A percentile compares a stretch with the other conserved stretches of the same genome.
phyloP scores from a whole-genome alignment of 2,113 vertebrate species.

The Bufo gargarizans region DNA sequence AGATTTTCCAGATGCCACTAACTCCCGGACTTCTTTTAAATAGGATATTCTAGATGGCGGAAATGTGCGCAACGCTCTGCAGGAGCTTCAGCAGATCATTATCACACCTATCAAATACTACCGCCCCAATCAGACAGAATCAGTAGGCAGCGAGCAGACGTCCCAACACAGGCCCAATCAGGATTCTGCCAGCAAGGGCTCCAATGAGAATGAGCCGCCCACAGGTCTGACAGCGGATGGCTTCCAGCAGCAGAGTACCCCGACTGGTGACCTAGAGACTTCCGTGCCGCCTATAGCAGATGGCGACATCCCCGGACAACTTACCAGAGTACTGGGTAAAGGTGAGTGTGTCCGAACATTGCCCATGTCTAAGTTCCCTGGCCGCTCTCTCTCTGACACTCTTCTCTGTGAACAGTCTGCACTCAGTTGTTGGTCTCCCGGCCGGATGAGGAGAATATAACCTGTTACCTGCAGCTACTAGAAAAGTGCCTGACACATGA shows the following conservation, averaged over 20 bases:
- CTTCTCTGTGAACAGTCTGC: conserved; percentile 76
- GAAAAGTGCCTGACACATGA: conserved; percentile 93
- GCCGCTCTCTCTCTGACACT: background rate
- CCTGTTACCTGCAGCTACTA: conserved; percentile 92
- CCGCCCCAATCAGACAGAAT: conserved; percentile 69
- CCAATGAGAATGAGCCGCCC: conserved; percentile 76
- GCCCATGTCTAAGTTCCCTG: background rate
- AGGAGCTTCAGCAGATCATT: conserved; percentile 92
- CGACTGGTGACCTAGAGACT: conserved; percentile 83
- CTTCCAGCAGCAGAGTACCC: conserved; percentile 80
- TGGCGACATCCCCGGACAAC: conserved; percentile 91
- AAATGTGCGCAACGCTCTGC: conserved; percentile 89
- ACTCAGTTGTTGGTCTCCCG: conserved; percentile 92
- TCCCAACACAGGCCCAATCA: conserved; percentile 59
- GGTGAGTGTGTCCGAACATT: conserved; percentile 69
- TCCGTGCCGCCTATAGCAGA: conserved; percentile 83
- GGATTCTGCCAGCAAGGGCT: conserved; percentile 72
- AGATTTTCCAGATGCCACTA: background rate
- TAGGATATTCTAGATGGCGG: conserved; percentile 93
- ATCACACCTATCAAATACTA: conserved; percentile 90
- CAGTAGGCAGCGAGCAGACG: conserved; percentile 33
- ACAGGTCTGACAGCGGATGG: conserved; percentile 66
- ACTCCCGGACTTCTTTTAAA: background rate
- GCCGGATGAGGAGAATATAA: conserved; percentile 94
- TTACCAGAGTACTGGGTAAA: conserved; percentile 95